A percentile compares a stretch with the other conserved stretches of the same genome.
These are phyloP conservation scores for Heloderma charlesbogerti DNA, from an alignment of 2,113 vertebrate species.

Conservation along the genomic window DNA sequence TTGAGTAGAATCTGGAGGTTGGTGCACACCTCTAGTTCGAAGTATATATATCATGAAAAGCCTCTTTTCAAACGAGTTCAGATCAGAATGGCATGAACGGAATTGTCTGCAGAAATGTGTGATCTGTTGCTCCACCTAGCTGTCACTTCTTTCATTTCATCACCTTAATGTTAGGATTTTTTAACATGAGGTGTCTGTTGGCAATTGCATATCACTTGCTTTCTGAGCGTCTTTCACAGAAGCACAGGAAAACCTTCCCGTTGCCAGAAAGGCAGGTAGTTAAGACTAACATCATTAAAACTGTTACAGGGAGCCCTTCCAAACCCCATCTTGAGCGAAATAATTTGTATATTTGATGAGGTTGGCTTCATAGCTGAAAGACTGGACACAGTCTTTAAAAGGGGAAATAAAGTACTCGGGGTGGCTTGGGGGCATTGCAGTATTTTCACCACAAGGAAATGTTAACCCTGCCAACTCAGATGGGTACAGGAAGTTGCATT, in stretches of 20 bases:
- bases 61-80: constrained; percentile 2
- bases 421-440: constrained; percentile 69
- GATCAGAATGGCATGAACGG: background rate
- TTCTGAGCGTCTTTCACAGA: constrained; percentile 26
- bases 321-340: constrained; percentile 56
- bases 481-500: constrained; percentile 73
- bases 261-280: background rate
- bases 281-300: constrained; percentile 36
- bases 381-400: background rate
- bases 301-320: constrained; percentile 49
- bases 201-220: background rate
- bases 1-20: no score
- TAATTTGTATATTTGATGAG: constrained; percentile 57
- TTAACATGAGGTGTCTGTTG: background rate
- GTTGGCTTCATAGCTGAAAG: constrained; percentile 46
- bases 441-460: constrained; percentile 73
- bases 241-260: background rate
- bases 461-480: constrained; percentile 75
- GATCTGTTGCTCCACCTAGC: constrained; percentile 41
- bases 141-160: constrained; percentile 11
- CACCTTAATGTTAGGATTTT: background rate
- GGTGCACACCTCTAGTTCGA: background rate
- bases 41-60: background rate
- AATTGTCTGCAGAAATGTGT: background rate
- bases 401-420: constrained; percentile 50